phyloP scores from a whole-genome alignment of 1,140 invertebrate species.

The Rhyacophila brunnea region DNA sequence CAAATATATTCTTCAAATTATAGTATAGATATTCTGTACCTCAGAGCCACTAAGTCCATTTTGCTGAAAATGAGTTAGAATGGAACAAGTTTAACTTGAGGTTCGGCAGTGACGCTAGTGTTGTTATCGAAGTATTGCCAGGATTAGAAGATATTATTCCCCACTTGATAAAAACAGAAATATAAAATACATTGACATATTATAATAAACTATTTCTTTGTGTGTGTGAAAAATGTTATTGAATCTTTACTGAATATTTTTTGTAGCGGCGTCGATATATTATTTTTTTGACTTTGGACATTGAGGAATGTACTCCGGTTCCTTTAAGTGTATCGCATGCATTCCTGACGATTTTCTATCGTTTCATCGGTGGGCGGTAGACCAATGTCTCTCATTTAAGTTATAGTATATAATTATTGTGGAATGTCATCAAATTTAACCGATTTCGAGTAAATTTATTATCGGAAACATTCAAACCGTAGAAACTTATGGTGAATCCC shows the following conservation, averaged over 20 bases:
- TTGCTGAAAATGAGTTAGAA: background rate
- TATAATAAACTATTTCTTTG: too few relatives aligned
- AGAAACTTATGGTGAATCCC: constrained; percentile 30
- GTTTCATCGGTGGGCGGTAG: constrained; percentile 4
- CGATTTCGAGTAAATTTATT: constrained; percentile 10
- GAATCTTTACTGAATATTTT: constrained; percentile 5
- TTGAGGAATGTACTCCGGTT: constrained; percentile 4
- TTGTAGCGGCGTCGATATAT: constrained; percentile 8
- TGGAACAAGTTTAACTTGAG: too few relatives aligned
- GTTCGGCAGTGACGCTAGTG: too few relatives aligned
- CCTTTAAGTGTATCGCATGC: constrained; percentile 19
- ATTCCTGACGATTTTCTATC: constrained; percentile 23
- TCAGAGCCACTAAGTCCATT: background rate
- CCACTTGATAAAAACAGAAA: too few relatives aligned
- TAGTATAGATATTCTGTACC: too few relatives aligned
- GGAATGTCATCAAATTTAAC: constrained; percentile 15
- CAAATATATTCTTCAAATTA: too few relatives aligned
- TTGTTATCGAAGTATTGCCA: too few relatives aligned
- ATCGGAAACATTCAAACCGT: constrained; percentile 18
- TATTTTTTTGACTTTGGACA: constrained; percentile 31
- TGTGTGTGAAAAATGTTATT: constrained; percentile 19
- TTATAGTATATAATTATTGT: constrained; percentile 28
- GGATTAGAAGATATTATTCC: too few relatives aligned
- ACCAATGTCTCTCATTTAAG: constrained; percentile 21
- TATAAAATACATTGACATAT: too few relatives aligned